Evolutionary conservation across 2,113 vertebrate genomes (phyloP).

Genomic region (Smithornis capensis): DNA sequence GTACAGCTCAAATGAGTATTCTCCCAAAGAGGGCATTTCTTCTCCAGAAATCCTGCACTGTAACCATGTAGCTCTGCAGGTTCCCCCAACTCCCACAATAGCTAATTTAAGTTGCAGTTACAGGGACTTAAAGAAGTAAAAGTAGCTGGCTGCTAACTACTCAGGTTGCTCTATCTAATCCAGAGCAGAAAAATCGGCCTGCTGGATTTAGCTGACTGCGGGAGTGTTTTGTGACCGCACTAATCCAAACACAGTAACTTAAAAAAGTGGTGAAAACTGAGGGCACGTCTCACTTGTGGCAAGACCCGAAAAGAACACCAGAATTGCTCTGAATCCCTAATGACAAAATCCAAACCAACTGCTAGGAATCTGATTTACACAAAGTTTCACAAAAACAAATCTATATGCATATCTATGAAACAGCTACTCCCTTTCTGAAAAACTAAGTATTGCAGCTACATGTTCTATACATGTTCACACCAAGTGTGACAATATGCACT

Average conservation of each 20-base stretch:
- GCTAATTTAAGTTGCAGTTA: background rate
- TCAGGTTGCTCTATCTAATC: background rate
- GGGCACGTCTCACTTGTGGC: background rate
- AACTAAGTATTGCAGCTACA: background rate
- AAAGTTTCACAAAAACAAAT: background rate
- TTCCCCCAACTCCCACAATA: background rate
- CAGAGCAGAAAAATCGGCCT: background rate
- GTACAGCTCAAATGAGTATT: rapidly evolving
- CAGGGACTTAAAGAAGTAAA: background rate
- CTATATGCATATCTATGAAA: background rate
- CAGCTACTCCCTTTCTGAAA: background rate
- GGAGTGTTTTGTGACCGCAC: background rate
- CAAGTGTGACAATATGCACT: background rate
- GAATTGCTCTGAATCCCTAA: background rate
- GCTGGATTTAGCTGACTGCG: background rate
- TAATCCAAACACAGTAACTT: background rate
- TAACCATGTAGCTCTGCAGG: background rate
- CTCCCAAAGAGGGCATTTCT: background rate
- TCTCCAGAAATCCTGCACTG: background rate
- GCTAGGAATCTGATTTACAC: background rate
- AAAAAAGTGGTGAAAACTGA: background rate
- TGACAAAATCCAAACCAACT: background rate
- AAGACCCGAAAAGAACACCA: background rate
- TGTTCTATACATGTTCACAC: background rate
- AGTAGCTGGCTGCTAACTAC: background rate